phyloP scores from a whole-genome alignment of 2,113 vertebrate genomes.

The Saimiri boliviensis region DNA sequence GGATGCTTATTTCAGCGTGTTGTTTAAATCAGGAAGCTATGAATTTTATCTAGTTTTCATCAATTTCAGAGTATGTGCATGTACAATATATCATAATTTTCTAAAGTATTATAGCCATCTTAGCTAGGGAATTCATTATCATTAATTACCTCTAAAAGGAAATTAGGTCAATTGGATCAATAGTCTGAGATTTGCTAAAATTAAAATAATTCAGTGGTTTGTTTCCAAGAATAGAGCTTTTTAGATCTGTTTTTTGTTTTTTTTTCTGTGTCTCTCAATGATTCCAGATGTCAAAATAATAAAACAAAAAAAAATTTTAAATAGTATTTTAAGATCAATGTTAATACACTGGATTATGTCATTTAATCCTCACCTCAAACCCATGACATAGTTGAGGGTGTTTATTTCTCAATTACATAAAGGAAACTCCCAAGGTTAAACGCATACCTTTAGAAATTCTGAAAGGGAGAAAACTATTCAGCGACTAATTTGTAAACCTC shows the following conservation, averaged over 20 bases:
- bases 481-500: not conserved
- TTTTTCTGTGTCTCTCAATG: not conserved
- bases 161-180: not conserved
- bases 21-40: not conserved
- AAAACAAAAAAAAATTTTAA: not conserved
- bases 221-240: not conserved
- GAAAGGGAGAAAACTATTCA: not conserved
- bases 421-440: not conserved
- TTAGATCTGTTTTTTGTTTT: not conserved
- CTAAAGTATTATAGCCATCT: not conserved
- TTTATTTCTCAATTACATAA: not conserved
- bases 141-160: not conserved
- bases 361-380: not conserved
- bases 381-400: not conserved
- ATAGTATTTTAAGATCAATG: not conserved
- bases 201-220: not conserved
- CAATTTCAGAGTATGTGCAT: not conserved
- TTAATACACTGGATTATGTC: not conserved
- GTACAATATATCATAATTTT: not conserved
- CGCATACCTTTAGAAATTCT: not conserved
- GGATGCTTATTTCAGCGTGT: not conserved
- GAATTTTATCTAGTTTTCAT: not conserved
- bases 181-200: conserved; percentile 6
- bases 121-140: not conserved
- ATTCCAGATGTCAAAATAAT: not conserved